Percentiles rank a stretch among this genome's conserved stretches.
Conservation (phyloP, 2,888 invertebrate species). For the Geotrupes spiniger region DNA sequence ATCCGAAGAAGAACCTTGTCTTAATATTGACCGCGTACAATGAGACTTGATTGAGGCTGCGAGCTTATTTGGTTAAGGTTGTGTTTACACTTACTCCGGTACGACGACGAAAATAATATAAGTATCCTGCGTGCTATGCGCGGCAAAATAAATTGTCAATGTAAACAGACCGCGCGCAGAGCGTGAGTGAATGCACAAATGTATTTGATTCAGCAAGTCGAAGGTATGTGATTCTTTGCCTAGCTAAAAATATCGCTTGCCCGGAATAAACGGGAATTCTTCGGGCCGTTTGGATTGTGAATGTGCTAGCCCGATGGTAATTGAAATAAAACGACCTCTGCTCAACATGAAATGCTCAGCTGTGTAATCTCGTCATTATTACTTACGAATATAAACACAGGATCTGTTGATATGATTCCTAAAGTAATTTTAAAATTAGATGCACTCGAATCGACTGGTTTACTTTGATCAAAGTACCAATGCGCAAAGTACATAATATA, state of each 20-base stretch:
- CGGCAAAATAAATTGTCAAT: constrained; percentile 31
- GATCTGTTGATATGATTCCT: neutral
- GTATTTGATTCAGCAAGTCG: constrained; percentile 25
- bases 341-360: constrained; percentile 2
- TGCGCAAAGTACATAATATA: too few species aligned
- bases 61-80: constrained; percentile 20
- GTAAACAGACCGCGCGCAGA: constrained; percentile 28
- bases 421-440: too few species aligned
- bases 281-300: constrained; percentile 2
- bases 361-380: constrained; percentile 1
- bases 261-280: constrained; percentile 3
- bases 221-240: constrained; percentile 15
- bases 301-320: neutral
- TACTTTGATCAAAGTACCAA: too few species aligned
- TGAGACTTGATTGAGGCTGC: constrained; percentile 17
- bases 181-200: constrained; percentile 29
- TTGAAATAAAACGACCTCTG: too few species aligned
- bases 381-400: neutral
- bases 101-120: constrained; percentile 19
- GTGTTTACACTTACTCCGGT: constrained; percentile 18
- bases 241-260: constrained; percentile 1
- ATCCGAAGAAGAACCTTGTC: neutral
- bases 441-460: too few species aligned
- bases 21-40: constrained; percentile 21
- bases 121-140: constrained; percentile 22